Base-by-base conservation (phyloP, 2,113 vertebrate genomes). In the Dermatemys mawii region DNA sequence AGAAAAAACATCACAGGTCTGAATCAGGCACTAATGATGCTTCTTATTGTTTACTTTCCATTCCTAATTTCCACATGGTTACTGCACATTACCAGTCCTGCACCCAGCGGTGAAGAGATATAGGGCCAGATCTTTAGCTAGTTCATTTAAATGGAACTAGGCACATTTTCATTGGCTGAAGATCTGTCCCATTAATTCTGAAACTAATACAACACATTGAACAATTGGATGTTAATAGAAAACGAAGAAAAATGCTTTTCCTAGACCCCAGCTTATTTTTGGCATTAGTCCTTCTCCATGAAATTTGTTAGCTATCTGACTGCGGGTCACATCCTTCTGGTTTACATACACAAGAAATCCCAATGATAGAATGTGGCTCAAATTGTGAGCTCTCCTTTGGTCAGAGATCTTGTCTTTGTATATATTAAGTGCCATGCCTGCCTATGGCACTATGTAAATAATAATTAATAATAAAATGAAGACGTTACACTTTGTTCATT, bases 321-420 rank as follows among this genome's bases (percentile, higher is more conserved):
- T 46, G 24, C 51, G 63, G 7, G 13, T 63, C 38, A 38, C 29
- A 49, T 76, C 84, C 90, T 84, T 75, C 38, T 89, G 46, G 24
- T 75, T 92, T 90, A 29, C 50, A 26, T 0, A 1, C 27, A 88
- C 24, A 29, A 84, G 9, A 80, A 84, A 57, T 41, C 38, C 38
- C 70, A 70, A 22, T 48, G 27, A 92, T n/a, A 88, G 78, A 86
- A 95, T 86, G 49, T 75, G 35, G 9, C 91, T 95, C 55, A 35
- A 8, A 90, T 93, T 93, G 29, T 75, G 81, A 8, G 81, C 44
- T 79, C 3, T 50, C 5, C 57, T 84, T 19, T 48, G 19, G 16
- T 83, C 54, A 92, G 29, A 50, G n/a, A 75, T 92, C 6, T 55
- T 94, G 11, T 91, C 8, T 81, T 38, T 87, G 1, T 17, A 63